Evolutionary conservation across 1,140 invertebrate genomes (phyloP), one percentile per base, ranked within the genome.

Genomic region (Listronotus bonariensis): DNA sequence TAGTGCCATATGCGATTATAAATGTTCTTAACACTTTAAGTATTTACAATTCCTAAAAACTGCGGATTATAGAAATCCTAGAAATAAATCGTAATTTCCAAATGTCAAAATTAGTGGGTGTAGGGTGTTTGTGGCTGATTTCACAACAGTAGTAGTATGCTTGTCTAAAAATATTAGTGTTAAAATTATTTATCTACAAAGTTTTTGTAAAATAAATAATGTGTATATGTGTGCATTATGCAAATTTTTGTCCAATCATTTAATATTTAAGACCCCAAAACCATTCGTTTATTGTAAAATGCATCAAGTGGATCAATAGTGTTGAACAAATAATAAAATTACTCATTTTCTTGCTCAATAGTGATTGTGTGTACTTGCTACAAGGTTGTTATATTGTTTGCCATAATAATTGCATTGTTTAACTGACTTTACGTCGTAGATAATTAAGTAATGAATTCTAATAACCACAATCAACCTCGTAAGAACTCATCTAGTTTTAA

Each of bases 401-500:
- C 43, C 17, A 40, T 54, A 49, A 60, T 66, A 52, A 66, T 34
- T 59, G 41, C 48, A 55, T 63, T 59, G n/a, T 48, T 68, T 49
- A 49, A 42, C 20, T 62, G 51, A 62, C 42, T 68, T 59, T 65
- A 31, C 43, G 26, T 65, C 55, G 26, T 41, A 63, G 40, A 45
- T 41, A 54, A 52, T 51, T 41, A 51, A 65, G 49, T 45, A 62
- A 78, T 77, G 75, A 78, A 76, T 76, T 68, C 75, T 43, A 78
- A 77, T 64, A 78, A 76, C 61, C 77, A 78, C 68, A 77, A 77
- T 53, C 76, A 74, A 65, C 59, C 76, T 57, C 73, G 76, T 51
- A 74, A 76, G 54, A 78, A 77, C 63, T 78, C 77, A 18, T 75
- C 76, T 53, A 75, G 69, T 51, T 78, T 76, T 64, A 77, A 69